Conservation (phyloP, 53 echinoderm and acorn worm species). For the Paracentrotus lividus region DNA sequence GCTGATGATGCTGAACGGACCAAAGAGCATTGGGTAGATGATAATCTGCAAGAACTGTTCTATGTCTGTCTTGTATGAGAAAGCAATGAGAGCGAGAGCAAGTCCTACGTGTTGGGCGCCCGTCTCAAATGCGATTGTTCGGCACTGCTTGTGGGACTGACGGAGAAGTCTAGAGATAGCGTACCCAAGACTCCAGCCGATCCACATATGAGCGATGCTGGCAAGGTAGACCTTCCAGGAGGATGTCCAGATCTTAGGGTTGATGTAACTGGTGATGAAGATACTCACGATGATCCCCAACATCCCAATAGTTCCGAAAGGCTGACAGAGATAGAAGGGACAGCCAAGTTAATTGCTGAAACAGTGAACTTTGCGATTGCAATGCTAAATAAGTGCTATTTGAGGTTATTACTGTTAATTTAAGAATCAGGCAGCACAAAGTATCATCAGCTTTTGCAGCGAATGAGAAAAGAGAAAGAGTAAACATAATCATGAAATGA, state of each 20-base stretch:
- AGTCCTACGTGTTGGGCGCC: conserved; percentile 92
- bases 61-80: conserved; percentile 78
- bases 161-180: conserved; percentile 74
- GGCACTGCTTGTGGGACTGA: conserved; percentile 81
- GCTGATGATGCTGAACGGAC: conserved; percentile 68
- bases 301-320: conserved; percentile 70
- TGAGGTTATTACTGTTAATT: no score
- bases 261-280: conserved; percentile 84
- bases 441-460: no score
- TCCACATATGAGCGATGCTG: conserved; percentile 64
- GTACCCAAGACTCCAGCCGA: conserved; percentile 84
- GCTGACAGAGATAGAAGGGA: neutral
- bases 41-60: conserved; percentile 78
- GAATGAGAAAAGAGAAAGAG: neutral
- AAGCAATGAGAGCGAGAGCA: conserved; percentile 83
- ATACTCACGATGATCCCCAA: conserved; percentile 80
- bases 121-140: conserved; percentile 95
- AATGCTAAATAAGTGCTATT: no score
- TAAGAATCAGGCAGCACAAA: no score
- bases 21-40: conserved; percentile 87
- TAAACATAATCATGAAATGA: neutral
- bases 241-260: conserved; percentile 84
- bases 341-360: neutral
- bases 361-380: no score
- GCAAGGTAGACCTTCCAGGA: conserved; percentile 86